Evolutionary conservation across 2,888 invertebrate genomes (phyloP).

Genomic region (Philaethria dido): DNA sequence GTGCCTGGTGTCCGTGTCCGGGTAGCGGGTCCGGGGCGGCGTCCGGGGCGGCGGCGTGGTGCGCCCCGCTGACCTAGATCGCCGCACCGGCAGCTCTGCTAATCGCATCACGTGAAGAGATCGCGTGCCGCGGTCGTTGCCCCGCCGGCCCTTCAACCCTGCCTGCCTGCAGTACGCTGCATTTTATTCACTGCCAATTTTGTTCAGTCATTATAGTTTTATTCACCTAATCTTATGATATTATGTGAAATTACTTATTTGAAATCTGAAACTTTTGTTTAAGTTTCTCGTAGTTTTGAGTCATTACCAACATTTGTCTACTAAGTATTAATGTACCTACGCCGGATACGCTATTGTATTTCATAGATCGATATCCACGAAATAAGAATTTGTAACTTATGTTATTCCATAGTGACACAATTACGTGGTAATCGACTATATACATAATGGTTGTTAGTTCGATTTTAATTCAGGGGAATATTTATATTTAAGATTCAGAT

Average conservation of each 20-base stretch:
- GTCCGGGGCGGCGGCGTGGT: constrained; percentile 37
- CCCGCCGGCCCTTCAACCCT: constrained; percentile 49
- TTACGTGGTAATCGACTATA: background rate
- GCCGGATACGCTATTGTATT: too few relatives aligned
- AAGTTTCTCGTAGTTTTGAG: background rate
- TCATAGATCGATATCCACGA: too few relatives aligned
- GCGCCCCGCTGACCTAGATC: constrained; percentile 71
- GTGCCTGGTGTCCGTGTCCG: constrained; percentile 25
- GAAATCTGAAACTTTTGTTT: background rate
- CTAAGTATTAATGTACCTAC: too few relatives aligned
- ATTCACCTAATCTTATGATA: constrained; percentile 1
- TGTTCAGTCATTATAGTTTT: constrained; percentile 4
- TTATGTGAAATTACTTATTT: background rate
- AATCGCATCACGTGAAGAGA: constrained; percentile 72
- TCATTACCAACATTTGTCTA: background rate
- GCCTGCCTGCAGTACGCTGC: constrained; percentile 31
- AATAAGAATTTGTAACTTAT: background rate
- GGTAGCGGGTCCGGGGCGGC: constrained; percentile 42
- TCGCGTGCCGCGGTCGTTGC: constrained; percentile 71
- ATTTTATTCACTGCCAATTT: constrained; percentile 23
- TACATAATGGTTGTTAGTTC: background rate
- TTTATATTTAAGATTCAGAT: background rate
- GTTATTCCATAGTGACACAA: background rate
- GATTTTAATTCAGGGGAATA: background rate
- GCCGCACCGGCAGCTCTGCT: constrained; percentile 45